Base-by-base conservation (phyloP, 2,888 invertebrate species). In the Entomobrya proxima region DNA sequence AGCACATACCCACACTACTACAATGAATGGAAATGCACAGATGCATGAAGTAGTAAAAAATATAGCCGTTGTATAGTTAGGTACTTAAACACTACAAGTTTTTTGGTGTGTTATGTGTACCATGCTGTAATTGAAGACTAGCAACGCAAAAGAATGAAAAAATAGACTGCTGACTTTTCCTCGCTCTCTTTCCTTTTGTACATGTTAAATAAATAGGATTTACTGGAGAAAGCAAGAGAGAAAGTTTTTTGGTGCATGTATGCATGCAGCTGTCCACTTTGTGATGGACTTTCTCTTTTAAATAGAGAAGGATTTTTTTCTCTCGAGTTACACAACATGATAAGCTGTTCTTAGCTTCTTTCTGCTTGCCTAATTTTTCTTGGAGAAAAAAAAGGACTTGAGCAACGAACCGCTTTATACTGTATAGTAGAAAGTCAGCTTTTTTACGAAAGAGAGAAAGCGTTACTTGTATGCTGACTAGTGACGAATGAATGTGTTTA, bases 21-120 rank as follows among this genome's bases (percentile, higher is more conserved):
- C 27, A 72, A 72, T 72, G 72, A 72, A 72, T 47, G 47, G 47
- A n/a, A 55, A 47, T 75, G 75, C 75, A 75, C 35, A 55, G 32
- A 75, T 52, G 75, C 75, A 75, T 75, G 75, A 75, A 75, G 44
- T 27, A 69, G 47, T 44, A 40, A 35, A 18, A 50, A 72, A 18
- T 44, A 47, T n/a, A n/a, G n/a, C n/a, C n/a, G n/a, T n/a, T n/a
- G n/a, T n/a, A n/a, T n/a, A n/a, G n/a, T n/a, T n/a, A n/a, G n/a
- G n/a, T n/a, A n/a, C n/a, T n/a, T n/a, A n/a, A n/a, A n/a, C n/a
- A n/a, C n/a, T n/a, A n/a, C n/a, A n/a, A n/a, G n/a, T n/a, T n/a
- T n/a, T n/a, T n/a, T n/a, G n/a, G n/a, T n/a, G n/a, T n/a, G n/a
- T n/a, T n/a, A n/a, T n/a, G n/a, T n/a, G n/a, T n/a, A n/a, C n/a